Base-by-base conservation (phyloP, 2,797 vertebrate species). In the Hyperoplus lanceolatus region DNA sequence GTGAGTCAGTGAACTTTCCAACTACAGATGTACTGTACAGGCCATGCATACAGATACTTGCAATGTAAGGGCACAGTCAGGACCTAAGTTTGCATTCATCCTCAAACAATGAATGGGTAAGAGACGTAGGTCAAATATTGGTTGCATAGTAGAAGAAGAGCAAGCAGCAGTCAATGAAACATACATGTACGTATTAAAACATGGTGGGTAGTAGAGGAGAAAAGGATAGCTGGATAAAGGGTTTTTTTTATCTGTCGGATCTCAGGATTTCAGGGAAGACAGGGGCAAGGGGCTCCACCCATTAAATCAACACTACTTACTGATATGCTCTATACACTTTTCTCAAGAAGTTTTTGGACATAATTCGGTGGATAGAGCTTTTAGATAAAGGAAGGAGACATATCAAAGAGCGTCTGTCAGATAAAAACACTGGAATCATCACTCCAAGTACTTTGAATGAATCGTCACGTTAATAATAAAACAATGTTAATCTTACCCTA, bases 301-400 rank as follows among this genome's bases (percentile, higher is more conserved):
- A 81, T 71, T 42, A 66, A 73, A 53, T 72, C 74, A 70, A 29
- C 80, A 71, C 85, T 94, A 97, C 97, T 97, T 96, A 97, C 96
- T 97, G 96, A 94, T 96, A 95, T 68, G 90, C 92, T 96, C 93
- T 97, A 97, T 94, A 96, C 84, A 97, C 94, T 94, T 93, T 94
- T 96, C 96, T 96, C 96, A 97, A 96, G 95, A 96, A 90, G 93
- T 95, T 97, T 96, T 96, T 94, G 81, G 96, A 96, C 92, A 95
- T 94, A 93, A 96, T 96, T 79, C 82, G 90, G 92, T 94, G 95
- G 91, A 96, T 94, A 94, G 91, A 93, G 93, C 95, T 98, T 96
- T 95, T 66, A 89, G 70, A 92, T 89, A 84, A 85, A 93, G 84
- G 80, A 88, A 86, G 87, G 88, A 95, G 73, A 94, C 84, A 94